Percentiles rank a stretch among this genome's conserved stretches.
Conservation (phyloP, 2,113 vertebrate species). For the Sterna hirundo region DNA sequence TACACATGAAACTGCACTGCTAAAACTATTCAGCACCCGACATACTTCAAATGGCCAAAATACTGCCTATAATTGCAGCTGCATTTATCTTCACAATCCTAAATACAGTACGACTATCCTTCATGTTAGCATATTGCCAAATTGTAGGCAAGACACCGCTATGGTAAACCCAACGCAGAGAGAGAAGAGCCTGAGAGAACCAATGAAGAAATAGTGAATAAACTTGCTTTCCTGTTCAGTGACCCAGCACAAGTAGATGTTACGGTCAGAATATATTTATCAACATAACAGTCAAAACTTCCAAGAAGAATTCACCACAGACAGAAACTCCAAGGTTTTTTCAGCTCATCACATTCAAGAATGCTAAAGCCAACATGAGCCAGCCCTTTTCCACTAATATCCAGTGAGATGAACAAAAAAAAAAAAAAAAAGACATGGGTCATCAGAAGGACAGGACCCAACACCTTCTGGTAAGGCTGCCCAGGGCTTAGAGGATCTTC, state of each 20-base stretch:
- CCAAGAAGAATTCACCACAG: not conserved
- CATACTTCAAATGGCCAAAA: not conserved
- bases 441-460: not conserved
- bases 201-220: not conserved
- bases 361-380: not conserved
- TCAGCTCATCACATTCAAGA: too few relatives aligned
- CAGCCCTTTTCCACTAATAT: not conserved
- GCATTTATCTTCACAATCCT: not conserved
- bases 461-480: not conserved
- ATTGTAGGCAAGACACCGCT: not conserved
- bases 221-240: too few relatives aligned
- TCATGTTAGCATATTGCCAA: not conserved
- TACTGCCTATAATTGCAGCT: not conserved
- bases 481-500: not conserved
- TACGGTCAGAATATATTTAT: not conserved
- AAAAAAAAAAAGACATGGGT: not conserved
- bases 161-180: fast-evolving
- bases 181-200: not conserved
- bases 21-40: not conserved
- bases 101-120: not conserved
- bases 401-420: not conserved
- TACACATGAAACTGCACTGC: not conserved
- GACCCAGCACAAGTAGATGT: not conserved
- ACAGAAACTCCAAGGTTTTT: not conserved
- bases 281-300: not conserved